These are phyloP conservation scores for Proterorhinus semilunaris DNA, from an alignment of 2,113 vertebrate genomes.

Conservation along the genomic window DNA sequence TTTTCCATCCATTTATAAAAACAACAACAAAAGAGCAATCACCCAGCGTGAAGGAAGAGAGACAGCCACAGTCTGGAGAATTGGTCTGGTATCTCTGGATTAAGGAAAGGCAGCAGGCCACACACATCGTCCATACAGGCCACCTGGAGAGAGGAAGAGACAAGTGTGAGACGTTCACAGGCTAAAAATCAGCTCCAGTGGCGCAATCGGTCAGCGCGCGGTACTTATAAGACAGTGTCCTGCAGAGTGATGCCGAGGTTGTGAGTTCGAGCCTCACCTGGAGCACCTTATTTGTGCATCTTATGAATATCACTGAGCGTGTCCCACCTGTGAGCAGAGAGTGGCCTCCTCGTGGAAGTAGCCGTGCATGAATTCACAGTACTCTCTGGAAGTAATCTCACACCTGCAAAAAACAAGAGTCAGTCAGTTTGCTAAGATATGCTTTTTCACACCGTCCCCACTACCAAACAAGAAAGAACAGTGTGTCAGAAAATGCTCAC, in stretches of 20 bases:
- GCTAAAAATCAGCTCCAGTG: background rate
- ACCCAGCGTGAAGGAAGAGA: slow-evolving; percentile 96
- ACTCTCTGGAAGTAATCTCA: slow-evolving; percentile 97
- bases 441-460: too few species aligned
- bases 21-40: slow-evolving; percentile 17
- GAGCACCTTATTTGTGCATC: slow-evolving; percentile 11
- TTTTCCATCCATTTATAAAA: background rate
- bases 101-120: slow-evolving; percentile 93
- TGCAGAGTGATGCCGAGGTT: slow-evolving; percentile 44
- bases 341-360: slow-evolving; percentile 97
- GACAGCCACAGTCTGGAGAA: slow-evolving; percentile 98
- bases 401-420: slow-evolving; percentile 76
- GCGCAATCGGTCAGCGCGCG: slow-evolving; percentile 37
- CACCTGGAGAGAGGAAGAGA: slow-evolving; percentile 76
- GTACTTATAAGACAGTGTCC: slow-evolving; percentile 45
- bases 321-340: slow-evolving; percentile 92
- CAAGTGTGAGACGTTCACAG: background rate
- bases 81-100: slow-evolving; percentile 95
- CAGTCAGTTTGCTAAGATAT: background rate
- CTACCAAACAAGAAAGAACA: too few species aligned
- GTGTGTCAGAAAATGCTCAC: slow-evolving; percentile 62
- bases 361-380: slow-evolving; percentile 95
- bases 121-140: slow-evolving; percentile 98
- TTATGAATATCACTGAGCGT: background rate
- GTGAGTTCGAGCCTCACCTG: slow-evolving; percentile 57